Percentiles rank a stretch among this genome's conserved stretches.
Evolutionary conservation across 2,888 invertebrate genomes (phyloP).

Genomic region (Clanis bilineata): DNA sequence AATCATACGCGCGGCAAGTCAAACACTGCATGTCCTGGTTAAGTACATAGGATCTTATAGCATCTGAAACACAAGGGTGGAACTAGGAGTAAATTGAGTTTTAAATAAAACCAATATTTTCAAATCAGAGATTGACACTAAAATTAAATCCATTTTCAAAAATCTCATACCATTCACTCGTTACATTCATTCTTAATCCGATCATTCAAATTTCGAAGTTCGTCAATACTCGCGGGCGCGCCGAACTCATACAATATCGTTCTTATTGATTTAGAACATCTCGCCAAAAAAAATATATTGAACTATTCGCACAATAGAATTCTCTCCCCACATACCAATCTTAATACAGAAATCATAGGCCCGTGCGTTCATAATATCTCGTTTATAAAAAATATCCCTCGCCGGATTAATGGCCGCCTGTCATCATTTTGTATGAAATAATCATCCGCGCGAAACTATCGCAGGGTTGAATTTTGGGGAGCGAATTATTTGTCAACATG

Average conservation of each 20-base stretch:
- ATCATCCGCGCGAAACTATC: conserved; percentile 52
- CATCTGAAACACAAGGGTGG: too few species aligned
- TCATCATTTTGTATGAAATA: conserved; percentile 59
- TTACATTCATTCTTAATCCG: background rate
- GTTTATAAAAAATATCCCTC: conserved; percentile 53
- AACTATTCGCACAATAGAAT: conserved; percentile 34
- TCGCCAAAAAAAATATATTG: background rate
- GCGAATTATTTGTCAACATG: conserved; percentile 41
- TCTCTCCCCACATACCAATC: conserved; percentile 32
- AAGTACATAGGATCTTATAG: too few species aligned
- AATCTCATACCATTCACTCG: too few species aligned
- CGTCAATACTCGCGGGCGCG: background rate
- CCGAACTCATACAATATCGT: background rate
- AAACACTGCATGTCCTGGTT: too few species aligned
- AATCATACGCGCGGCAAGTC: too few species aligned
- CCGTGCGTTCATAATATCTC: conserved; percentile 32
- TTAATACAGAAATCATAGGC: conserved; percentile 29
- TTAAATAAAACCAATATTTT: too few species aligned
- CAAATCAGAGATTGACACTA: too few species aligned
- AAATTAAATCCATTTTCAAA: background rate
- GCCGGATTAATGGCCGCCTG: conserved; percentile 52
- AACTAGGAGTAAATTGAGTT: too few species aligned
- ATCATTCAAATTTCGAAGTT: background rate
- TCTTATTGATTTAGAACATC: background rate
- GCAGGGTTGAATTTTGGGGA: conserved; percentile 32